Evolutionary conservation across 2,797 vertebrate genomes (phyloP), one percentile per base, ranked within the genome.

Genomic region (Graptemys geographica): DNA sequence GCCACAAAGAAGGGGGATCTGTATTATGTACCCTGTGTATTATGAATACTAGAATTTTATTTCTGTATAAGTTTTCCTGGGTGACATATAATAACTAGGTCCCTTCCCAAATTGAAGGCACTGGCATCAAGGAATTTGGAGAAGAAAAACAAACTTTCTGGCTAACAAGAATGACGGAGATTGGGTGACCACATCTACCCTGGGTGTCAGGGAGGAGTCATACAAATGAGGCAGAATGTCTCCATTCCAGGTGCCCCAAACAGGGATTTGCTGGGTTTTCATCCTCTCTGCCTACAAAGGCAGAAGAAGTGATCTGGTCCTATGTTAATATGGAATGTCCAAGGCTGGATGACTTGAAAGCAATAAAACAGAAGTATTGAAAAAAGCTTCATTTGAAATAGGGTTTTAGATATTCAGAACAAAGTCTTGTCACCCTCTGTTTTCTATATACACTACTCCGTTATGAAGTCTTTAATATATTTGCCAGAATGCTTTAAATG

Each of bases 11-110:
- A 51, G 13, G 12, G 81, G 83, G 93, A 89, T 86, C 51, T 62
- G 18, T 15, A 90, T 23, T 21, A 79, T 53, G 52, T 53, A 53
- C 33, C 5, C 16, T 16, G 81, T 59, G 19, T 56, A 12, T 87
- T 79, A 94, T 57, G 18, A 93, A 92, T 31, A 41, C 9, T 37
- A 72, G 65, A 16, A 12, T 19, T 69, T 3, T 79, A 74, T 80
- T 94, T 80, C 59, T 79, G 53, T 12, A 84, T 21, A 82, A 72
- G 21, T 2, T 15, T 90, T 91, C 86, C 85, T 23, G 82, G 62
- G 10, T 2, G 88, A 37, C 81, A 33, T 74, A 83, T 10, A 91
- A 44, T 5, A 33, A 31, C 44, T 0, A 15, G 16, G 1, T 41
- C 0, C 1, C 1, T 78, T 83, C 52, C 84, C 5, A 4, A 65